phyloP scores from a whole-genome alignment of 2,113 vertebrate genomes.

The Cyanoramphus novaezelandiae region DNA sequence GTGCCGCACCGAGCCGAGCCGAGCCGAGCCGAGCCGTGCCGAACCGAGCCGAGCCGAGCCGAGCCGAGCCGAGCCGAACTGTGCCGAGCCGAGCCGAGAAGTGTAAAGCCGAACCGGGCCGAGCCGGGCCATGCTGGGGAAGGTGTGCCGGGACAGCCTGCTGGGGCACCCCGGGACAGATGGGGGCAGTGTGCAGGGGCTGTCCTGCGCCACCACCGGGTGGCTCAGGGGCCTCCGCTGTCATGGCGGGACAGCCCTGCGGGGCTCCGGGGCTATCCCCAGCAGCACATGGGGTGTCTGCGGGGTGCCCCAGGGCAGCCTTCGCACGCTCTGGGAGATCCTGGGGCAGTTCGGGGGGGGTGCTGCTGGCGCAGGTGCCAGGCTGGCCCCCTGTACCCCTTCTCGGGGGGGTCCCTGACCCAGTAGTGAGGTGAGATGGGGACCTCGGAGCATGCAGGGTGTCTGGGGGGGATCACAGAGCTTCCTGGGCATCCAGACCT shows the following conservation, averaged over 20 bases:
- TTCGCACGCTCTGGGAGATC: neutral
- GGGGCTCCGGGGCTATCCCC: neutral
- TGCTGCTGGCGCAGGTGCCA: neutral
- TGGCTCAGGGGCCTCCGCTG: neutral
- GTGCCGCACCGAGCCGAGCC: no score
- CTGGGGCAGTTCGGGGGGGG: no score
- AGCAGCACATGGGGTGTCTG: neutral
- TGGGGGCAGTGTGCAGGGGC: neutral
- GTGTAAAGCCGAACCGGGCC: no score
- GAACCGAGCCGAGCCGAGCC: fast-evolving
- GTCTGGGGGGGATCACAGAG: neutral
- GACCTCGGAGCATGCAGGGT: neutral
- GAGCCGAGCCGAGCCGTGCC: fast-evolving
- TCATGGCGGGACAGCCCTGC: neutral
- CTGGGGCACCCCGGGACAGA: neutral
- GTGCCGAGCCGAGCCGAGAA: no score
- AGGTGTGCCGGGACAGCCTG: neutral
- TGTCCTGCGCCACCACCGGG: neutral
- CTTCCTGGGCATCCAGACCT: neutral
- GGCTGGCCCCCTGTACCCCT: neutral
- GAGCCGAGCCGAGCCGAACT: no score
- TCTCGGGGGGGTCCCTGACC: neutral
- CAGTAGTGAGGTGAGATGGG: neutral
- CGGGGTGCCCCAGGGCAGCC: neutral
- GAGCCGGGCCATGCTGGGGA: no score